Conservation (phyloP, 2,888 invertebrate species). For the Heteropelma amictum region DNA sequence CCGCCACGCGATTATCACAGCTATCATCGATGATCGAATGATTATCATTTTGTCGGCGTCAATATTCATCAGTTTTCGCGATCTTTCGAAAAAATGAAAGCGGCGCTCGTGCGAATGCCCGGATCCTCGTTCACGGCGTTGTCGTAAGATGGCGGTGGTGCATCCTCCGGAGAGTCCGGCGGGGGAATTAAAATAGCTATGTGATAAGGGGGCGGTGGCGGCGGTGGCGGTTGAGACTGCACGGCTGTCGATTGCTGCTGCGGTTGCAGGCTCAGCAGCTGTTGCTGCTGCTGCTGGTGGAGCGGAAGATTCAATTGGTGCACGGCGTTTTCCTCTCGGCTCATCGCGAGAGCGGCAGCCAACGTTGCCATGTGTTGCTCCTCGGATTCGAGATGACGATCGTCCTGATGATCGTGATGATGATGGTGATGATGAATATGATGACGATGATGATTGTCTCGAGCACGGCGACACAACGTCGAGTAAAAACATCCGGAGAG, state of each 20-base stretch:
- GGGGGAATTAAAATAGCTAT: conserved; percentile 88
- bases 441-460: conserved; percentile 56
- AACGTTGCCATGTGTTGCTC: conserved; percentile 65
- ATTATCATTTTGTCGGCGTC: neutral
- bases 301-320: conserved; percentile 25
- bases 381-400: conserved; percentile 59
- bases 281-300: conserved; percentile 23
- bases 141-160: conserved; percentile 87
- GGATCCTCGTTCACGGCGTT: conserved; percentile 81
- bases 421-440: no score
- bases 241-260: conserved; percentile 69
- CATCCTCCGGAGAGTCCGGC: conserved; percentile 77
- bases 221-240: conserved; percentile 59
- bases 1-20: conserved; percentile 36
- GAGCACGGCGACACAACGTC: conserved; percentile 67
- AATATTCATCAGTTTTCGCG: conserved; percentile 17
- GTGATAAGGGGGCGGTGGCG: conserved; percentile 89
- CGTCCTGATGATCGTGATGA: conserved; percentile 58
- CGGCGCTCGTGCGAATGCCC: conserved; percentile 33
- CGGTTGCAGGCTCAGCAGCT: conserved; percentile 44
- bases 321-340: conserved; percentile 32
- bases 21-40: conserved; percentile 34
- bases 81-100: conserved; percentile 47
- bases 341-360: conserved; percentile 57
- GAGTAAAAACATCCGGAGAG: conserved; percentile 72